Evolutionary conservation across 2,113 vertebrate genomes (phyloP).

Genomic region (Oncorhynchus keta): DNA sequence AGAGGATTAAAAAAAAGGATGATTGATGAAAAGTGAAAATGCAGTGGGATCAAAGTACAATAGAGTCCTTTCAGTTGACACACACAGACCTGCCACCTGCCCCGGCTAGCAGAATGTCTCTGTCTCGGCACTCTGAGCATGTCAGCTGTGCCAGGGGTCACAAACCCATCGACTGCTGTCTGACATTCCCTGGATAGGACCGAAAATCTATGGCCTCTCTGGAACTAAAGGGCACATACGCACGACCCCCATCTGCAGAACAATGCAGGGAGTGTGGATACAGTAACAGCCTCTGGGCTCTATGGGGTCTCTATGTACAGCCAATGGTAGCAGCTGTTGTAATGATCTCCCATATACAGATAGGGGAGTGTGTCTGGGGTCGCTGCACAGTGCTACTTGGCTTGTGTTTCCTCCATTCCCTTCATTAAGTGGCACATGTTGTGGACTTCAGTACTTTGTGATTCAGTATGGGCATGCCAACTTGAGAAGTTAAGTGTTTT

Average conservation of each 20-base stretch:
- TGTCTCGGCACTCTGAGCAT: not conserved
- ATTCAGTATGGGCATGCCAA: not conserved
- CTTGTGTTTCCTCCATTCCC: constrained; percentile 50
- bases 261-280: constrained; percentile 62
- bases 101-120: constrained; percentile 1
- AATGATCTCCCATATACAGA: constrained; percentile 54
- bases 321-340: constrained; percentile 61
- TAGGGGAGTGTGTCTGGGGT: constrained; percentile 50
- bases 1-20: not conserved
- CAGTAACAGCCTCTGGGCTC: constrained; percentile 59
- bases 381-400: constrained; percentile 45
- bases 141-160: constrained; percentile 39
- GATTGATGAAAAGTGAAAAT: constrained; percentile 1
- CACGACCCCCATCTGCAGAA: constrained; percentile 40
- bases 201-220: constrained; percentile 56
- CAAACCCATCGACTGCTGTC: constrained; percentile 38
- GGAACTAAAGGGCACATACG: constrained; percentile 36
- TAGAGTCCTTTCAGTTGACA: constrained; percentile 42
- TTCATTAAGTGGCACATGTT: constrained; percentile 44
- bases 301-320: constrained; percentile 18
- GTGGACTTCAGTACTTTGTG: not conserved
- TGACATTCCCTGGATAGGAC: constrained; percentile 47
- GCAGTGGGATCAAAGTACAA: constrained; percentile 27
- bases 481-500: not conserved
- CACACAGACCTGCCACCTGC: constrained; percentile 40